A percentile compares a stretch with the other conserved stretches of the same genome.
These are phyloP conservation scores for Oreochromis grahami DNA, from an alignment of 2,797 vertebrate genomes.

Conservation along the genomic window DNA sequence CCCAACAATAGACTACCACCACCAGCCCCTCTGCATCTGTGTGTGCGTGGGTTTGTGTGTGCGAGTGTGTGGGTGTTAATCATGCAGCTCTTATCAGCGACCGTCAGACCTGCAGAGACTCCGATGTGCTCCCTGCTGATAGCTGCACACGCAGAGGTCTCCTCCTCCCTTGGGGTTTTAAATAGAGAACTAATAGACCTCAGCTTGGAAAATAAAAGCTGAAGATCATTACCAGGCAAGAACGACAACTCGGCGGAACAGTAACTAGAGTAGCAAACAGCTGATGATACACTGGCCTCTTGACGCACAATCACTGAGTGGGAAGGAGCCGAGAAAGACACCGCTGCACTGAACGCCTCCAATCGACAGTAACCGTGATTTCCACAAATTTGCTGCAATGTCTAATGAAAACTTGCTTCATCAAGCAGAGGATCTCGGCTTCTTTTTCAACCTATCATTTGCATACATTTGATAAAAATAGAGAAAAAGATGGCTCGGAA, in stretches of 20 bases:
- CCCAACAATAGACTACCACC: conserved; percentile 64
- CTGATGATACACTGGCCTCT: conserved; percentile 48
- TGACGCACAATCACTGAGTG: conserved; percentile 17
- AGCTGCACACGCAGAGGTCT: conserved; percentile 60
- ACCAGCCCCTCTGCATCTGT: conserved; percentile 26
- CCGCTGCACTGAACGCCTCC: neutral
- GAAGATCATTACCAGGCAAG: conserved; percentile 57
- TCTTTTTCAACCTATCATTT: neutral
- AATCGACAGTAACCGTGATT: neutral
- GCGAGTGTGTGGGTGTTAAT: conserved; percentile 49
- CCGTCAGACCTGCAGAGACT: conserved; percentile 73
- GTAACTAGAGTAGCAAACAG: conserved; percentile 38
- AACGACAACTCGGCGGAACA: conserved; percentile 41
- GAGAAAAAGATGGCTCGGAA: neutral
- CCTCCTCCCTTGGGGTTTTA: conserved; percentile 57
- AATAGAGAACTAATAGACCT: conserved; percentile 72
- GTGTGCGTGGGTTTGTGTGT: conserved; percentile 20
- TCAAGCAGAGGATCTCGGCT: conserved; percentile 8
- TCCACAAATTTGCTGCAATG: neutral
- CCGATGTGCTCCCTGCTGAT: conserved; percentile 74
- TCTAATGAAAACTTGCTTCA: conserved; percentile 1
- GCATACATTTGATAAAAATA: neutral
- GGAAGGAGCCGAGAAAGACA: conserved; percentile 6
- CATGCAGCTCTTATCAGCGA: conserved; percentile 72
- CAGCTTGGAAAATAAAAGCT: conserved; percentile 61